Base-by-base conservation (phyloP, 2,888 invertebrate genomes). In the Laothoe populi region DNA sequence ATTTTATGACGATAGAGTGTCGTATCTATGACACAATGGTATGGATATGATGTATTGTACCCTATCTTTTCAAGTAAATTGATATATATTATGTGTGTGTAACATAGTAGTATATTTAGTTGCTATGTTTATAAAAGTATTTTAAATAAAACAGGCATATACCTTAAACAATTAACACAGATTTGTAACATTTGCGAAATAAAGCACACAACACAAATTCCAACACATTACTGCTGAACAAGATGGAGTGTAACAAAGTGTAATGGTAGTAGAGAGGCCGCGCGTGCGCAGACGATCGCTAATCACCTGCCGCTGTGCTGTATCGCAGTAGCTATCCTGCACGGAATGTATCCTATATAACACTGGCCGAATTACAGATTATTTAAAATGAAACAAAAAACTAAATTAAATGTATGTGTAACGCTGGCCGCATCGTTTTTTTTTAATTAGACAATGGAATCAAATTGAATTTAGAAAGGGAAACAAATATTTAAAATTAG, bases 241-340 rank as follows among this genome's bases (percentile, higher is more conserved):
- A 45, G 61, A 65, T 70, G 66, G 67, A 66, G 62, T 63, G 62
- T 62, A 67, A 73, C 70, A 71, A 74, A 79, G 73, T 75, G 71
- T 73, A 75, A 74, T 73, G 74, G 71, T 19, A 16, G 35, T n/a
- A n/a, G 49, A 31, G 26, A 67, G 63, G 66, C 70, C 68, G 77
- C 71, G 78, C 71, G 67, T 61, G 69, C 74, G 70, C 72, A 57
- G 64, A 79, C 71, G 77, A 78, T 72, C 66, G 71, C 76, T 78
- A 79, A 83, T 82, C 84, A 81, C 79, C 78, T 73, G 79, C 76
- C 71, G 73, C 70, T 72, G 75, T 83, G 53, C 53, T 35, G 78
- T 77, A 80, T 78, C 74, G 74, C 72, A 71, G 73, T 72, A 86
- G 84, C 82, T 69, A 70, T 73, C 71, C 65, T 67, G 63, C 69